These are phyloP conservation scores for Drosophila albomicans DNA, from an alignment of 1,140 invertebrate genomes.

Conservation along the genomic window DNA sequence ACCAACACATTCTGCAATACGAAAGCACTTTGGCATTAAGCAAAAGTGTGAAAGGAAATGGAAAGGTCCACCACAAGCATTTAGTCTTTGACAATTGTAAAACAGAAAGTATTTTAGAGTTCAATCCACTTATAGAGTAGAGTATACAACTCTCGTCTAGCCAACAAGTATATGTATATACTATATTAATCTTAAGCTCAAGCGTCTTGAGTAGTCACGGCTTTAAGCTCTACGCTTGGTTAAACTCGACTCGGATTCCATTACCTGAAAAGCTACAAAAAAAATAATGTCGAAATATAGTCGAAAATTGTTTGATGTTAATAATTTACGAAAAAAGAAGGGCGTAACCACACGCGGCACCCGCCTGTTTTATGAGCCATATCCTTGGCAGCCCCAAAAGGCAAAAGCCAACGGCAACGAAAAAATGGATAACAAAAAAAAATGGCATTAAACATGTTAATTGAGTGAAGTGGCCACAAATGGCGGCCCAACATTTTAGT, in stretches of 20 bases:
- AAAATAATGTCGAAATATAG: conserved; percentile 44
- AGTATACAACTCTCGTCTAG: background rate
- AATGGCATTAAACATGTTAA: conserved; percentile 58
- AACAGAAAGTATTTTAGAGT: background rate
- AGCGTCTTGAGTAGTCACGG: background rate
- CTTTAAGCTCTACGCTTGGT: conserved; percentile 33
- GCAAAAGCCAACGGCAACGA: conserved; percentile 10
- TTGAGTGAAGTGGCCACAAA: conserved; percentile 68
- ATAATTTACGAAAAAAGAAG: conserved; percentile 58
- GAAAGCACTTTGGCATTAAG: background rate
- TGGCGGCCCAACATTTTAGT: conserved; percentile 26
- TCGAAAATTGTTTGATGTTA: conserved; percentile 64
- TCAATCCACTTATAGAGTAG: background rate
- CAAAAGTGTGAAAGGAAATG: background rate
- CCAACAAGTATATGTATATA: no score
- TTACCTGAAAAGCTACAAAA: conserved; percentile 52
- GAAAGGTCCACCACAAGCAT: background rate
- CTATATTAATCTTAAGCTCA: background rate
- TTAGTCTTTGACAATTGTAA: background rate
- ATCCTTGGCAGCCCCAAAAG: background rate
- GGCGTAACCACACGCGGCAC: conserved; percentile 6
- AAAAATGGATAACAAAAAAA: conserved; percentile 7
- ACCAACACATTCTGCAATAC: background rate
- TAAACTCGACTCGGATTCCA: conserved; percentile 63
- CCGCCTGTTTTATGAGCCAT: conserved; percentile 46